Evolutionary conservation across 2,888 invertebrate species (phyloP), one percentile per base, ranked within the genome.

Genomic region (Seira sanloemensis): DNA sequence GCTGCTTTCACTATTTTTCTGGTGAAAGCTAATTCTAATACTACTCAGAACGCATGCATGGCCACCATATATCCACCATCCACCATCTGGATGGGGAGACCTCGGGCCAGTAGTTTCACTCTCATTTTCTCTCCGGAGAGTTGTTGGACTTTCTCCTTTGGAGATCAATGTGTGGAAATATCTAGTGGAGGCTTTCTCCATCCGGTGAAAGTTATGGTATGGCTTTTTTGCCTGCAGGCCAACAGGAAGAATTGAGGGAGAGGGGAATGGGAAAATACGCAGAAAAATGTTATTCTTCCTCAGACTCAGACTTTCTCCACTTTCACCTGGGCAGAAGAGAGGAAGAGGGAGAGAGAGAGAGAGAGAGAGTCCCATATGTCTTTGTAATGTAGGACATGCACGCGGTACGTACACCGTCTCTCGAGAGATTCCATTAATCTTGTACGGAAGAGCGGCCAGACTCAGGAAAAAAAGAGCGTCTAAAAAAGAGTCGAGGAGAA

Each of bases 381-480:
- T 50, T 12, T 50, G 16, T 50, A 50, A 12, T 50, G 16, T 50
- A 50, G 50, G 50, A 50, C 50, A 50, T 12, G n/a, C 54, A 23
- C 71, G 2, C 37, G 23, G 1, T 50, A 5, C 19, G 23, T 54
- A 54, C 50, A 46, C 9, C 71, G 23, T 26, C 73, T 73, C 73
- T 26, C n/a, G 50, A 73, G 73, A 73, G 73, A 73, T 58, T 73
- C 73, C 73, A 73, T 73, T 73, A 54, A 73, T 73, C 73, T 73
- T 73, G 50, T 73, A 46, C 73, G 46, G 50, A 18, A 67, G 46
- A 72, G 27, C 50, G 50, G 19, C 25, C 37, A 50, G 71, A 50
- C 50, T 50, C 12, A 37, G n/a, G 50, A 50, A 50, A 12, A 50
- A n/a, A n/a, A n/a, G n/a, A n/a, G n/a, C n/a, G n/a, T n/a, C n/a